A percentile compares a stretch with the other conserved stretches of the same genome.
phyloP scores from a whole-genome alignment of 2,113 vertebrate genomes.

The Cyanoliseus patagonus region DNA sequence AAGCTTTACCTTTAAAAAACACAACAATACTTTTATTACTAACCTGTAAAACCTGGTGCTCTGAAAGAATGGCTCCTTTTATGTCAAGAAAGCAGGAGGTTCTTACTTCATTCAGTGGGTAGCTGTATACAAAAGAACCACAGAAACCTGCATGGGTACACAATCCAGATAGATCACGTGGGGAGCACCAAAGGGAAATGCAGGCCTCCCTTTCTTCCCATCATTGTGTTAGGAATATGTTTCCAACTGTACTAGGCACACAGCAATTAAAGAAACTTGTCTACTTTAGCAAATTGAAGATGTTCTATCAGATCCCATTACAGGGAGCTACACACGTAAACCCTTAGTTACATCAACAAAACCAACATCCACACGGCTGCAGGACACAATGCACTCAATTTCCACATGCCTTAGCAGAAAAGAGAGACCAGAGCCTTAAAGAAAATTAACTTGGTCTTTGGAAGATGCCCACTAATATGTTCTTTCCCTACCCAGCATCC shows the following conservation, averaged over 20 bases:
- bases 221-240: slow-evolving; percentile 51
- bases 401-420: not conserved
- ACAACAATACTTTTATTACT: not conserved
- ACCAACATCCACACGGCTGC: not conserved
- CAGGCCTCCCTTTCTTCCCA: slow-evolving; percentile 40
- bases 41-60: not conserved
- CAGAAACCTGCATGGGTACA: not conserved
- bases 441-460: not conserved
- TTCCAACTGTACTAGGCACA: slow-evolving; percentile 33
- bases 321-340: not conserved
- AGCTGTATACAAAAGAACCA: not conserved
- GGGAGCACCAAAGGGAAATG: not conserved
- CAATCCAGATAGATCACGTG: not conserved
- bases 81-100: not conserved
- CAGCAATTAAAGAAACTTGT: not conserved
- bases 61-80: not conserved
- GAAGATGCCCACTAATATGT: not conserved
- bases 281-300: slow-evolving; percentile 16
- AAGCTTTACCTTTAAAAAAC: not conserved
- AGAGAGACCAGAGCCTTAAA: not conserved
- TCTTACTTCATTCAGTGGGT: not conserved
- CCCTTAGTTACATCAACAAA: not conserved
- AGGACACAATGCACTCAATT: not conserved
- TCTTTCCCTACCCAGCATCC: not conserved
- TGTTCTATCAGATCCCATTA: slow-evolving; percentile 32